Evolutionary conservation across 2,797 vertebrate species (phyloP).

Genomic region (Clarias platycephalus): DNA sequence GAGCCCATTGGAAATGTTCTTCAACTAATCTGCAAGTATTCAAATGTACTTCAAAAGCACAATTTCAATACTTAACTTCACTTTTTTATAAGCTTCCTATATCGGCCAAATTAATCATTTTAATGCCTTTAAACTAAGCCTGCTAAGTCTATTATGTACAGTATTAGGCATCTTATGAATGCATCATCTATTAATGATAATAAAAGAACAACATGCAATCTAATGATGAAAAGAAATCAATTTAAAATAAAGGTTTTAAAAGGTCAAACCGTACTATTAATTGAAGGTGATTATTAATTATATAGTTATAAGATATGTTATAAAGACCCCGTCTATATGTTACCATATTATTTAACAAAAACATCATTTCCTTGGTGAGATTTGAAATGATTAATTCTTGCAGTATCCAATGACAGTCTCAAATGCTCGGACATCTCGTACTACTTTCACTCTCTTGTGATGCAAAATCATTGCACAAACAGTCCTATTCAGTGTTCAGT

Average conservation of each 20-base stretch:
- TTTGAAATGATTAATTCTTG: neutral
- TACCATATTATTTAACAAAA: neutral
- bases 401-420: neutral
- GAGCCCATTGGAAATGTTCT: neutral
- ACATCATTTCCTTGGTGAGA: neutral
- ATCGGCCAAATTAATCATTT: neutral
- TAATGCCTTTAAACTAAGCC: neutral
- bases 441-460: neutral
- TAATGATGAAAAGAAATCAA: neutral
- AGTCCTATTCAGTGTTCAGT: neutral
- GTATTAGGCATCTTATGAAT: neutral
- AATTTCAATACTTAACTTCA: neutral
- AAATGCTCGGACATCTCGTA: neutral
- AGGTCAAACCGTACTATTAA: neutral
- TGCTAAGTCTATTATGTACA: neutral
- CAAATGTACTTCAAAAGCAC: neutral
- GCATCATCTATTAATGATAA: neutral
- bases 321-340: neutral
- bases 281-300: neutral
- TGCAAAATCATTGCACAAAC: neutral
- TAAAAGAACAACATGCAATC: neutral
- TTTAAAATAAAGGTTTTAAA: neutral
- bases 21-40: neutral
- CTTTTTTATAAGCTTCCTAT: neutral
- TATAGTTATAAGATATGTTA: too few relatives aligned